Percentiles rank a stretch among this genome's conserved stretches.
Conservation (phyloP, 2,797 vertebrate species). For the Psittacula echo region DNA sequence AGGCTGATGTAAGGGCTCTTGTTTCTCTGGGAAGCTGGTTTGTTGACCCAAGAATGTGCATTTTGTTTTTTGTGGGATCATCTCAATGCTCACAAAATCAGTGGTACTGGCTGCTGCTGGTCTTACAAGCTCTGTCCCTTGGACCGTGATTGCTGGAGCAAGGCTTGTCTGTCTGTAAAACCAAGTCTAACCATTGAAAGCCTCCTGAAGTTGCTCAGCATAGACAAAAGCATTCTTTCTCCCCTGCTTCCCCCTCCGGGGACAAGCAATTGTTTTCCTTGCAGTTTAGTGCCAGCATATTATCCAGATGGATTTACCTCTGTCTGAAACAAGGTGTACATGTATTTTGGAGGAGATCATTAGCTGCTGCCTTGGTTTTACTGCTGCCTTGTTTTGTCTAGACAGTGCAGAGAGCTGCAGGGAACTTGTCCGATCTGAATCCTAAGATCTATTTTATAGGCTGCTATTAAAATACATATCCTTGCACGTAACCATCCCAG, state of each 20-base stretch:
- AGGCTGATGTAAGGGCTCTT: conserved; percentile 51
- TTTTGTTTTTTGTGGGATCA: not conserved
- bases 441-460: conserved; percentile 61
- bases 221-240: conserved; percentile 76
- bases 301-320: conserved; percentile 77
- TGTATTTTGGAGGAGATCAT: conserved; percentile 73
- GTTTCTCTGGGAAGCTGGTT: not conserved
- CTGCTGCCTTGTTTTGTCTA: conserved; percentile 82
- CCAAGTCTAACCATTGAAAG: conserved; percentile 40
- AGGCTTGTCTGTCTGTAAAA: conserved; percentile 32
- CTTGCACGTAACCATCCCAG: conserved; percentile 9
- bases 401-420: conserved; percentile 72
- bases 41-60: not conserved
- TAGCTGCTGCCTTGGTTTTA: conserved; percentile 77
- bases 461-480: conserved; percentile 64
- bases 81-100: not conserved
- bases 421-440: conserved; percentile 74
- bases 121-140: not conserved
- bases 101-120: not conserved
- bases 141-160: not conserved
- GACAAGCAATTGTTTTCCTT: conserved; percentile 71
- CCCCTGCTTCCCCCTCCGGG: conserved; percentile 65
- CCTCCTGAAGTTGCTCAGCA: conserved; percentile 59
- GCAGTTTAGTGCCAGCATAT: conserved; percentile 63
- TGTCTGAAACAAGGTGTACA: conserved; percentile 76